Base-by-base conservation (phyloP, 2,888 invertebrate genomes). In the Epirrhoe tristata region DNA sequence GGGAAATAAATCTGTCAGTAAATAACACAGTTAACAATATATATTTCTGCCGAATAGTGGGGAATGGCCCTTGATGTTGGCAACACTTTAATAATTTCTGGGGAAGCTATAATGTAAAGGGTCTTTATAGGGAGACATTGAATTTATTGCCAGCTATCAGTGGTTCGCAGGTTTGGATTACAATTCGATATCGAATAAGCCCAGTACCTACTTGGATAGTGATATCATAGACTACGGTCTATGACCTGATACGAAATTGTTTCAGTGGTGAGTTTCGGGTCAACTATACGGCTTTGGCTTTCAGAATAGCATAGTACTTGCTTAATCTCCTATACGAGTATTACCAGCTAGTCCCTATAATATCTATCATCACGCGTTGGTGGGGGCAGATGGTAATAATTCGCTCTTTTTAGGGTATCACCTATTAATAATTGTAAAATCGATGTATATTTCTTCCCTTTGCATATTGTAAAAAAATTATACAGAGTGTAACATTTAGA, bases 21-120 rank as follows among this genome's bases (percentile, higher is more conserved):
- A 88, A 89, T 88, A 88, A 87, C 82, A 77, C 82, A 82, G 86
- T 89, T 89, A 88, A 82, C 84, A 81, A 85, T 86, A 84, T 85
- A 85, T 87, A 82, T 74, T 68, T 82, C 80, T 79, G 75, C 80
- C 75, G 74, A 83, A 84, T 83, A 74, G 79, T 75, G 74, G 81
- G 78, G 77, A 84, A 81, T 79, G 79, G 82, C 74, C 80, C 80
- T 80, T 80, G 81, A 82, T 84, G 81, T 80, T 81, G 81, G 84
- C 83, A 85, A 86, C 87, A 85, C 86, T 87, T 82, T 84, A 84
- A 83, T 81, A 83, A 83, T 83, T 72, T 73, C 75, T 72, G 77
- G 78, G 70, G 75, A 72, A 79, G 76, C 75, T 76, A 79, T 81
- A 79, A 71, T 68, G 66, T 69, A 61, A 58, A 60, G 63, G 59